Conservation (phyloP, 2,888 invertebrate species). For the Bugula neritina region DNA sequence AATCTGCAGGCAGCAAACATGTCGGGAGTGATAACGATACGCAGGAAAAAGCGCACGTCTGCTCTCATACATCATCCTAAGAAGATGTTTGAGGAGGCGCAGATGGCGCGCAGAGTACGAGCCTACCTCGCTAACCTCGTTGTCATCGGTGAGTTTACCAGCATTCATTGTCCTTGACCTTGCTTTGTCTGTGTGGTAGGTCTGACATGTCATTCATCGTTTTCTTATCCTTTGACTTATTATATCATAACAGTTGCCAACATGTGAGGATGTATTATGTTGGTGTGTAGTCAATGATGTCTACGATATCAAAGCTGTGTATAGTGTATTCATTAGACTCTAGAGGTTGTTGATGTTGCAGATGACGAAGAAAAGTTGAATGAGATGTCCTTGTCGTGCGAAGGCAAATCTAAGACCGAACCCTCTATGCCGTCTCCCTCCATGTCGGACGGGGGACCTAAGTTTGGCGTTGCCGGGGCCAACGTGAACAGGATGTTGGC, state of each 20-base stretch:
- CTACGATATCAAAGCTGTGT: background rate
- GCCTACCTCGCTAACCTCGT: slow-evolving; percentile 81
- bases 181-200: no score
- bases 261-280: no score
- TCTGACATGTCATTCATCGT: no score
- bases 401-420: slow-evolving; percentile 48
- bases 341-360: background rate
- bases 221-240: no score
- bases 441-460: slow-evolving; percentile 3
- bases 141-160: slow-evolving; percentile 18
- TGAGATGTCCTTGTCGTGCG: slow-evolving; percentile 82
- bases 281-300: background rate
- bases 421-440: slow-evolving; percentile 3
- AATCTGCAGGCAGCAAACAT: slow-evolving; percentile 24
- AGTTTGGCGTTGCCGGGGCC: background rate
- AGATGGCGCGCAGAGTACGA: slow-evolving; percentile 94
- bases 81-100: slow-evolving; percentile 97
- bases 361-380: slow-evolving; percentile 86
- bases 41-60: slow-evolving; percentile 56
- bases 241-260: no score
- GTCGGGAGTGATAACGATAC: slow-evolving; percentile 37
- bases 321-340: background rate
- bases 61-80: slow-evolving; percentile 84
- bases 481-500: slow-evolving; percentile 20
- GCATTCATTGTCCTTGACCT: no score